Conservation (phyloP, 35 echinoderm and acorn worm genomes). For the Acanthaster planci region DNA sequence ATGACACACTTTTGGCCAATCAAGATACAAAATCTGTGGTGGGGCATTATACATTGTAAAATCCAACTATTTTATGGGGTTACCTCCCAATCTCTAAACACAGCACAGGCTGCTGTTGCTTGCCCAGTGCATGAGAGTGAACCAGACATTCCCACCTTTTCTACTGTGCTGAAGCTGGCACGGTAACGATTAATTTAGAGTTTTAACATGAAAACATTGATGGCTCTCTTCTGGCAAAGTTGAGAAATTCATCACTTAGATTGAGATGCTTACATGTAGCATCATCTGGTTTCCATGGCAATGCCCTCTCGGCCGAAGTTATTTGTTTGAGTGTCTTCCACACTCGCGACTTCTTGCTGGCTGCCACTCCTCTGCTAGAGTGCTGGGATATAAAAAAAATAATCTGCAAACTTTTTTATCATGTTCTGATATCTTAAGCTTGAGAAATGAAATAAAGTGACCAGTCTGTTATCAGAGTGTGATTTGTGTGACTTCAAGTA, state of each 20-base stretch:
- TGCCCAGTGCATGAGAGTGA: too few relatives aligned
- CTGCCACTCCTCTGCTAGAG: conserved; percentile 54
- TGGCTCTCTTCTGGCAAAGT: neutral
- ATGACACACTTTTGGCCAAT: too few relatives aligned
- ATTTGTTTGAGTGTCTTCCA: conserved; percentile 99
- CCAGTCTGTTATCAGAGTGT: neutral
- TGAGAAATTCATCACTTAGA: neutral
- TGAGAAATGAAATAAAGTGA: neutral
- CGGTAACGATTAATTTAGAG: too few relatives aligned
- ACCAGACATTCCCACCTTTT: too few relatives aligned
- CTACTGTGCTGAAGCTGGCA: too few relatives aligned
- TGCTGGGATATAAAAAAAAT: conserved; percentile 1
- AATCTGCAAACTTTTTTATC: too few relatives aligned
- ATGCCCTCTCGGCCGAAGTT: conserved; percentile 69
- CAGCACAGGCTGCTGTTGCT: too few relatives aligned
- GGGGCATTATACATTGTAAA: too few relatives aligned
- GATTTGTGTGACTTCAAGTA: neutral
- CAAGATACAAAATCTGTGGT: too few relatives aligned
- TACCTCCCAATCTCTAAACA: too few relatives aligned
- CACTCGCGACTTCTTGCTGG: conserved; percentile 63
- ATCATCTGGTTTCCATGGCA: conserved; percentile 64
- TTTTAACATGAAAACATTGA: too few relatives aligned
- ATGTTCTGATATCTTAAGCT: neutral
- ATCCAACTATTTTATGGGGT: too few relatives aligned
- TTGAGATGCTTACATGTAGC: conserved; percentile 79